Evolutionary conservation across 2,113 vertebrate species (phyloP), one percentile per base, ranked within the genome.

Genomic region (Cinclus cinclus): DNA sequence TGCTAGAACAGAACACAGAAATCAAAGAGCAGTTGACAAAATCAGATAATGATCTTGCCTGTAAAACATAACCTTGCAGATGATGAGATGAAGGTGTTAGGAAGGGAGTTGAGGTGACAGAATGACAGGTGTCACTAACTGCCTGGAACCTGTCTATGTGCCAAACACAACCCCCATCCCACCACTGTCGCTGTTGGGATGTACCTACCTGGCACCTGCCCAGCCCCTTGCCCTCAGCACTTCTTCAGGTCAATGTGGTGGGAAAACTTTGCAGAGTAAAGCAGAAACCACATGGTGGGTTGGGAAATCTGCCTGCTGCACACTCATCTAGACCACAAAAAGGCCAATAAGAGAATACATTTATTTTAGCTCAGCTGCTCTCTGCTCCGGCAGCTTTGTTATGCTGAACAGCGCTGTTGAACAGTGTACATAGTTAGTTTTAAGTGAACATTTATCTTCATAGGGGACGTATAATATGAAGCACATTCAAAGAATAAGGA

Each of bases 1-100:
- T 2, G 0, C 76, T 20, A 39, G 78, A 75, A 67, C 17, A 60
- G 87, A 80, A 62, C 24, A 58, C 35, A 77, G 90, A 85, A 94
- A 90, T 81, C 79, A 74, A 91, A 79, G 30, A 85, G 67, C 65
- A 28, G 76, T 64, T 78, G 94, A 76, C 94, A 92, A 74, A 59
- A 47, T 1, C 67, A 31, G 80, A 33, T 79, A 84, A 82, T 75
- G 78, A 83, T 65, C 65, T 89, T 44, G 31, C 70, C 88, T 85
- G 73, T 71, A 89, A 41, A 90, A 77, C 0, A 1, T 55, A 81
- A 53, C 94, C 69, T 87, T 89, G 71, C 92, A 81, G 62, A 64
- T 77, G 52, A 74, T 23, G 84, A 84, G 77, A 65, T 41, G 49
- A 68, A 89, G 81, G 87, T 82, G 73, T 59, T 68, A 47, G 62